phyloP scores from a whole-genome alignment of 2,888 invertebrate species.

The Synanthedon tipuliformis region DNA sequence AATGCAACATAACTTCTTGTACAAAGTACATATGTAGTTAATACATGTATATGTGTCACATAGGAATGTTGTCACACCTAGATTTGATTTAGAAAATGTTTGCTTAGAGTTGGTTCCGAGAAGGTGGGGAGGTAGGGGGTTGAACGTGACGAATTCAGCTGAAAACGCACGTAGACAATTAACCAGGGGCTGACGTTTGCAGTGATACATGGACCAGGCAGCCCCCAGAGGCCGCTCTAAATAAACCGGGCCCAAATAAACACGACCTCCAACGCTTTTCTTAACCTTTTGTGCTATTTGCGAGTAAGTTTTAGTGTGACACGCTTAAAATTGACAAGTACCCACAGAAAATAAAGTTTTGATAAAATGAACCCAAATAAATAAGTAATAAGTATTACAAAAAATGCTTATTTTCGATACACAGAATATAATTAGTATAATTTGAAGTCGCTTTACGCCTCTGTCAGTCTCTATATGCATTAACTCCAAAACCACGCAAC shows the following conservation, averaged over 20 bases:
- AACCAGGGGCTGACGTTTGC: conserved; percentile 52
- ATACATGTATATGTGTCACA: too few species aligned
- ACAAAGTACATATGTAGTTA: too few species aligned
- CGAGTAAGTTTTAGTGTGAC: neutral
- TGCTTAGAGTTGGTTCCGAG: neutral
- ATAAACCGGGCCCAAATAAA: conserved; percentile 42
- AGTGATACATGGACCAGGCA: conserved; percentile 41
- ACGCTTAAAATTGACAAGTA: too few species aligned
- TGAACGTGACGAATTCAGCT: conserved; percentile 52
- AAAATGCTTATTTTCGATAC: too few species aligned
- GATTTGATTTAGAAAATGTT: neutral
- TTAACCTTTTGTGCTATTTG: conserved; percentile 19
- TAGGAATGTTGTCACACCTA: neutral
- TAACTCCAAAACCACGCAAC: too few species aligned
- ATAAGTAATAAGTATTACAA: too few species aligned
- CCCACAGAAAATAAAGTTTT: too few species aligned
- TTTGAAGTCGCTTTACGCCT: too few species aligned
- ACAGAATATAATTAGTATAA: too few species aligned
- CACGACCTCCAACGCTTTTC: conserved; percentile 31
- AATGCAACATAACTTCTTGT: too few species aligned
- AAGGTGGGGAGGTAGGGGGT: neutral
- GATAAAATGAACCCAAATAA: too few species aligned
- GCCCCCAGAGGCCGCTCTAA: conserved; percentile 27
- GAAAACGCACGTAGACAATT: conserved; percentile 63
- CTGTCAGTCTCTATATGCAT: too few species aligned